Base-by-base conservation (phyloP, 2,888 invertebrate species). In the Cheilosia soror region DNA sequence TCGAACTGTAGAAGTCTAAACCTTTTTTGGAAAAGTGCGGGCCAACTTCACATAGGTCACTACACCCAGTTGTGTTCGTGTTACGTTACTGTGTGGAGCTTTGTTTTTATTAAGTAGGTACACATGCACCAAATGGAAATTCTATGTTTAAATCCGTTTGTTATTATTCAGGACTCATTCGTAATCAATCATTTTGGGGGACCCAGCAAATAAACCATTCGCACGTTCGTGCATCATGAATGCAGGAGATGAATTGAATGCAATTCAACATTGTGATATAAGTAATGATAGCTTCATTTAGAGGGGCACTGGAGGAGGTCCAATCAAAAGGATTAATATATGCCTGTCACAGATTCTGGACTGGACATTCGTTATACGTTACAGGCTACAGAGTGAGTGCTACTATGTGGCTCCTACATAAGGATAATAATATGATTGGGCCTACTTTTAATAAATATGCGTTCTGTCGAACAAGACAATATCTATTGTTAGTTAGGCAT, bases 101-200 rank as follows among this genome's bases (percentile, higher is more conserved):
- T 20, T 66, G 75, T 31, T 76, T 58, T 76, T 58, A 66, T 66
- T 66, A 66, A 76, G 0, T 20, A 20, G 20, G 58, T 60, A 66
- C 66, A 66, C 58, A 58, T 68, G 62, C 65, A 33, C 33, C n/a
- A 55, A 73, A 68, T 63, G 51, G 25, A 42, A 55, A 51, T 49
- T 37, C 31, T 44, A 49, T 68, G 80, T 68, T 66, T 69, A 62
- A 75, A 69, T 40, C 55, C 62, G 44, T 69, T 75, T 47, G 75
- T 63, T 81, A 75, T 57, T 75, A 69, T 72, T 65, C 65, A 58
- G 44, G 63, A 4, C 57, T 65, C 72, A 60, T 72, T 33, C 42
- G 62, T 51, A 73, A 80, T 37, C 65, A 29, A 29, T 37, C 20
- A 51, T 53, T 40, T 66, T 15, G 15, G 44, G 25, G 40, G 33